A percentile compares a stretch with the other conserved stretches of the same genome.
phyloP scores from a whole-genome alignment of 2,113 vertebrate species.

The Dromiciops gliroides region DNA sequence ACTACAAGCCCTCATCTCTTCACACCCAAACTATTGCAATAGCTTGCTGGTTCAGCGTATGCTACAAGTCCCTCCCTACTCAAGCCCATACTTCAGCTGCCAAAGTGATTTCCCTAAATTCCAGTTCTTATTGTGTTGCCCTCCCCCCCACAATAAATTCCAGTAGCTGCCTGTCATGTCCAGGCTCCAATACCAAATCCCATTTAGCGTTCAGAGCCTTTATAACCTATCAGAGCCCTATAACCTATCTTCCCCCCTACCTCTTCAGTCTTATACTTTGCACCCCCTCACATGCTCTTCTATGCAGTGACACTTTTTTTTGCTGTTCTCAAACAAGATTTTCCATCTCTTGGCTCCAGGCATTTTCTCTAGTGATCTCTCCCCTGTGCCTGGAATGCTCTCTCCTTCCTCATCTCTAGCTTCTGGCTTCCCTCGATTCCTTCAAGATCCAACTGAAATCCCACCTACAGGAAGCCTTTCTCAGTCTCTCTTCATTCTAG shows the following conservation, averaged over 20 bases:
- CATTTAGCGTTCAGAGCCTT: neutral
- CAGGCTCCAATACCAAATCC: neutral
- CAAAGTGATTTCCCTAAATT: neutral
- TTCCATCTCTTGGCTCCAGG: neutral
- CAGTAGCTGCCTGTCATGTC: neutral
- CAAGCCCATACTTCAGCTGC: neutral
- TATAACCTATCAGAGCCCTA: too few species aligned
- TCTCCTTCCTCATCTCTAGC: neutral
- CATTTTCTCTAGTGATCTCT: neutral
- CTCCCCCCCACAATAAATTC: neutral
- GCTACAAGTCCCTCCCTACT: neutral
- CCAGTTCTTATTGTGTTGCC: neutral
- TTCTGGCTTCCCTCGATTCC: neutral
- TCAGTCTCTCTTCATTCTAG: neutral
- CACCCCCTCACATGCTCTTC: neutral
- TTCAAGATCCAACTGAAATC: neutral
- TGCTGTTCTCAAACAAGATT: neutral
- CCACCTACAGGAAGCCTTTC: neutral
- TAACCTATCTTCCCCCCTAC: neutral
- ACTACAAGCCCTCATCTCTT: neutral
- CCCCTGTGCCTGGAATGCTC: neutral
- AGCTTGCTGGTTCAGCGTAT: neutral
- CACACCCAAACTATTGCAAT: neutral
- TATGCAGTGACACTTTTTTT: neutral
- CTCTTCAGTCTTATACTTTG: neutral